Percentiles rank a stretch among this genome's conserved stretches.
phyloP scores from a whole-genome alignment of 2,797 vertebrate genomes.

The Acanthornis magna region DNA sequence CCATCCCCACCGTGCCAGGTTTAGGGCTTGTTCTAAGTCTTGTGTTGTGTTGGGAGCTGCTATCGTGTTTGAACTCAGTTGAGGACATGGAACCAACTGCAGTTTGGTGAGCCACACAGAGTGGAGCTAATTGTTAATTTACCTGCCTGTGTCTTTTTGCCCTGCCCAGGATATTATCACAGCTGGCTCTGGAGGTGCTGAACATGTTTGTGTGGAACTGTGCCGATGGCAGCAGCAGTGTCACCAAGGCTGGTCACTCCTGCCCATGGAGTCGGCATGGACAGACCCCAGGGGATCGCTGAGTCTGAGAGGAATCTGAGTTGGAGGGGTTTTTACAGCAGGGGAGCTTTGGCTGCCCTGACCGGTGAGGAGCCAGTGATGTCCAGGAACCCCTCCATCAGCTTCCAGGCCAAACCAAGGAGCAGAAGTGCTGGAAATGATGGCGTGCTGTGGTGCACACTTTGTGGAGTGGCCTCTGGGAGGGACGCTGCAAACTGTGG shows the following conservation, averaged over 20 bases:
- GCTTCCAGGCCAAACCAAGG: not conserved
- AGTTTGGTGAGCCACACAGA: not conserved
- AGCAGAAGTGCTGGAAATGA: not conserved
- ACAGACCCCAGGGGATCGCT: not conserved
- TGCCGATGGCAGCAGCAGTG: not conserved
- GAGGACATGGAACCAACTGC: not conserved
- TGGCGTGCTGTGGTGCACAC: not conserved
- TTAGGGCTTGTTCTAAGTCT: not conserved
- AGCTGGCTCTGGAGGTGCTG: not conserved
- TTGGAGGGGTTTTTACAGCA: not conserved
- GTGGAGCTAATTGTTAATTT: not conserved
- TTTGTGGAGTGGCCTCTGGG: not conserved
- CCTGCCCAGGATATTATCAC: not conserved
- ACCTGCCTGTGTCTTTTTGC: not conserved
- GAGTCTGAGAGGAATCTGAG: accelerated
- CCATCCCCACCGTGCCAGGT: accelerated
- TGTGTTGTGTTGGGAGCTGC: not conserved
- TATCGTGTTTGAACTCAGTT: accelerated
- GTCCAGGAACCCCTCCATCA: not conserved
- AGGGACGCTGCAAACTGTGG: not conserved
- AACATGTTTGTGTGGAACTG: not conserved
- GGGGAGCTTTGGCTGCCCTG: not conserved
- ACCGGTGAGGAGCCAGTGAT: not conserved
- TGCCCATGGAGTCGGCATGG: not conserved
- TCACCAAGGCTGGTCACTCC: not conserved